Evolutionary conservation across 2,113 vertebrate genomes (phyloP), one percentile per base, ranked within the genome.

Genomic region (Embiotoca jacksoni): DNA sequence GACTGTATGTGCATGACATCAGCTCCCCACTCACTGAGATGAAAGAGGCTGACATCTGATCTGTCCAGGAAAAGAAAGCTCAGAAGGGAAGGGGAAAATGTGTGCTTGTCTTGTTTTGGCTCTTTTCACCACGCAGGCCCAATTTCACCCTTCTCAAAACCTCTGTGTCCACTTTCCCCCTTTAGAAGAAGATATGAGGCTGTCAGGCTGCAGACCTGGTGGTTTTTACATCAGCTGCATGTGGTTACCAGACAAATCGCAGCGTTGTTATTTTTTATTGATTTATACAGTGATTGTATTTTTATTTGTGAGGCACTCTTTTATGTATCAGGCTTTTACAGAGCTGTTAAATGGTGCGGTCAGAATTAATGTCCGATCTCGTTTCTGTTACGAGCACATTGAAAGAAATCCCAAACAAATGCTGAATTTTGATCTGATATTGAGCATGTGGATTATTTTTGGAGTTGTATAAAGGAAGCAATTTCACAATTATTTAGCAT

Each of bases 1-100:
- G 78, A 58, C 78, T 63, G 3, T 46, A 50, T 35, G 70, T 35
- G 37, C 52, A 65, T 86, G 83, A 86, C 71, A 75, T 82, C 82
- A 84, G 63, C 69, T 15, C 11, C n/a, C 6, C 44, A 0, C 56
- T 79, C 77, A 57, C 52, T 69, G 58, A 78, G 65, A 84, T 78
- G 52, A 86, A 82, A 82, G 65, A 41, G 5, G 7, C 72, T 10
- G 56, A 72, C 56, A 47, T 72, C 32, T 44, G 64, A 75, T 58
- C 46, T 70, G 41, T 53, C 37, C 23, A 65, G 62, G 13, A 32
- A 59, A 63, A 67, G 41, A 60, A 41, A 41, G 16, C 33, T 33
- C 2, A 10, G 64, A 16, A 44, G 61, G 74, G 56, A 35, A 23
- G 14, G 49, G 58, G 50, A 41, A 65, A 61, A 16, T 10, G 62